Evolutionary conservation across 1,140 invertebrate species (phyloP), one percentile per base, ranked within the genome.

Genomic region (Drosophila sechellia): DNA sequence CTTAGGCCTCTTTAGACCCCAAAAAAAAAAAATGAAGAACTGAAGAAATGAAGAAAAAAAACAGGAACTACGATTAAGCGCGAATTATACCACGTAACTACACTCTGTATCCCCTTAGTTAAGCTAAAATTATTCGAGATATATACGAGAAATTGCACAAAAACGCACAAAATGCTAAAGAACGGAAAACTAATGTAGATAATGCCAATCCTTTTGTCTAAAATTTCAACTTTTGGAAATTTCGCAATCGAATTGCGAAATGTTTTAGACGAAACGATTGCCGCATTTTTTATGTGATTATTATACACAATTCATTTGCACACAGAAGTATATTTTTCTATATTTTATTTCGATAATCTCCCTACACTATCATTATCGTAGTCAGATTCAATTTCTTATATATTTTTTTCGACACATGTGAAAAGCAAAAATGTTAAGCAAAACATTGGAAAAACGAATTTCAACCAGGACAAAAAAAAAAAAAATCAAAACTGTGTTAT

Each of bases 201-300:
- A 91, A 91, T 91, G 90, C 90, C 81, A 91, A 91, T 91, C 90
- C 76, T 91, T 90, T 91, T 91, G 87, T 81, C 90, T 91, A 91
- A 91, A 91, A 91, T 91, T 50, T 72, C 53, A 81, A 72, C 74
- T 81, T 61, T 76, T 89, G 69, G 72, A 77, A 79, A 89, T 64
- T 79, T 79, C 46, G 61, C 65, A 49, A 79, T 63, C 15, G 20
- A 57, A 71, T 59, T 72, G 74, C 53, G 50, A 76, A 77, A 65
- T 76, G 64, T 91, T 91, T 91, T 91, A 91, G 90, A 86, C 84
- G 90, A 91, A 91, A 91, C 83, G 90, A 91, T 90, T 91, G 86
- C 75, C 69, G 85, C 85, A 90, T 90, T 90, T 90, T 90, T 90
- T 90, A 90, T 90, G 63, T 72, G 49, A 79, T 78, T 78, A n/a